These are phyloP conservation scores for Camponotus vicinus DNA, from an alignment of 1,140 invertebrate species.

Conservation along the genomic window DNA sequence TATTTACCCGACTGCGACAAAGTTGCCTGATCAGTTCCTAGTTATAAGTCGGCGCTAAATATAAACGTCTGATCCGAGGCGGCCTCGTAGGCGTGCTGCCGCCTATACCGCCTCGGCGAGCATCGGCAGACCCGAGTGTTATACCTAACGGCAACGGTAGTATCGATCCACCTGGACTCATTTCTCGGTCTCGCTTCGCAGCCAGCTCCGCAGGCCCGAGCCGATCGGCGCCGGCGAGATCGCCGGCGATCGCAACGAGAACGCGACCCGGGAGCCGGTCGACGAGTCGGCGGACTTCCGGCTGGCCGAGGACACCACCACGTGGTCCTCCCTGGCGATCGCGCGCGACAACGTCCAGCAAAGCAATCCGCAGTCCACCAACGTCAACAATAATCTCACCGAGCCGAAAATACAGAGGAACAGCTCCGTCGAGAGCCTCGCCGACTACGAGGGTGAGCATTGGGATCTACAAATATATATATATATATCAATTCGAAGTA, in stretches of 20 bases:
- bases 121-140: conserved; percentile 26
- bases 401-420: conserved; percentile 78
- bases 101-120: conserved; percentile 34
- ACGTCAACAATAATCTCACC: conserved; percentile 81
- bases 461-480: background rate
- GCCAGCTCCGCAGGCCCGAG: conserved; percentile 78
- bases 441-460: conserved; percentile 84
- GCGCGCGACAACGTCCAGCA: conserved; percentile 78
- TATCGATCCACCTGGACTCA: conserved; percentile 72
- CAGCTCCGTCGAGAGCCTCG: conserved; percentile 83
- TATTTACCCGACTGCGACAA: conserved; percentile 4
- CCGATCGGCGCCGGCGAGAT: conserved; percentile 74
- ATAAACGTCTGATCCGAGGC: conserved; percentile 38
- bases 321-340: conserved; percentile 82
- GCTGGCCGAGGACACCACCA: conserved; percentile 81
- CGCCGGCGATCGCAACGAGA: conserved; percentile 77
- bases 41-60: conserved; percentile 49
- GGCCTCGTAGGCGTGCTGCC: conserved; percentile 5
- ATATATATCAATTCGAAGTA: background rate
- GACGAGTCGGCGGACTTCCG: conserved; percentile 77
- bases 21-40: conserved; percentile 24
- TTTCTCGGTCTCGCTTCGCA: conserved; percentile 72
- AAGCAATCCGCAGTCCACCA: conserved; percentile 56
- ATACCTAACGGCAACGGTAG: conserved; percentile 55
- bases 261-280: conserved; percentile 30